Conservation (phyloP, 1,140 invertebrate species). For the Diachasma alloeum region DNA sequence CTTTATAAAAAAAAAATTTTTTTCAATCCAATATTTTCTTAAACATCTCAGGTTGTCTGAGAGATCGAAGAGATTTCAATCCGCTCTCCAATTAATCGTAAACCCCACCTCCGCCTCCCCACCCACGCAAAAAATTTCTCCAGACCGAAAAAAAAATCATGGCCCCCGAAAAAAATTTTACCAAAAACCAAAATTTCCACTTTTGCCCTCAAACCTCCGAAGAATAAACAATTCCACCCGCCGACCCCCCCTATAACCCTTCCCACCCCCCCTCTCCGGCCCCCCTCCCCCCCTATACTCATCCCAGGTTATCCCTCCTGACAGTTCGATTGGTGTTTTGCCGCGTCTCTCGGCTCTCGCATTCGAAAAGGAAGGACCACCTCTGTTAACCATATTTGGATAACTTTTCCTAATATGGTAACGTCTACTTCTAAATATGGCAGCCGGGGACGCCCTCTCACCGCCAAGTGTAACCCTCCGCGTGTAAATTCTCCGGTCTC, state of each 20-base stretch:
- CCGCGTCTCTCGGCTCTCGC: slow-evolving; percentile 54
- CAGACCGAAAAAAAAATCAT: not conserved
- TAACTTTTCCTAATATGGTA: slow-evolving; percentile 77
- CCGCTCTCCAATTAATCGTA: not conserved
- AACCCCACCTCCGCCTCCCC: not conserved
- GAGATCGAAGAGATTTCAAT: not conserved
- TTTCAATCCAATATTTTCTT: no score
- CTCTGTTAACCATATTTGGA: slow-evolving; percentile 77
- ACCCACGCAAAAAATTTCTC: not conserved
- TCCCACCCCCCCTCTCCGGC: not conserved
- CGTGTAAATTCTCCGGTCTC: slow-evolving; percentile 30
- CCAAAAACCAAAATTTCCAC: not conserved
- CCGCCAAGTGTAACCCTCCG: slow-evolving; percentile 61
- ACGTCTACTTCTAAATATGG: slow-evolving; percentile 79
- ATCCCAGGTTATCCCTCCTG: slow-evolving; percentile 45
- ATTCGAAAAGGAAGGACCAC: slow-evolving; percentile 56
- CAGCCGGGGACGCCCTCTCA: slow-evolving; percentile 71
- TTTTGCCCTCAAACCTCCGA: not conserved
- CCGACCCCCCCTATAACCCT: not conserved
- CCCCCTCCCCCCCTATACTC: not conserved
- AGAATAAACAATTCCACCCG: not conserved
- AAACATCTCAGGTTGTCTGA: no score
- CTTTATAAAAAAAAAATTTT: no score
- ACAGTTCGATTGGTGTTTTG: slow-evolving; percentile 64
- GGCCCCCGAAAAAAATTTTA: not conserved